A percentile compares a stretch with the other conserved stretches of the same genome.
phyloP scores from a whole-genome alignment of 1,140 invertebrate species.

The Papilio glaucus region DNA sequence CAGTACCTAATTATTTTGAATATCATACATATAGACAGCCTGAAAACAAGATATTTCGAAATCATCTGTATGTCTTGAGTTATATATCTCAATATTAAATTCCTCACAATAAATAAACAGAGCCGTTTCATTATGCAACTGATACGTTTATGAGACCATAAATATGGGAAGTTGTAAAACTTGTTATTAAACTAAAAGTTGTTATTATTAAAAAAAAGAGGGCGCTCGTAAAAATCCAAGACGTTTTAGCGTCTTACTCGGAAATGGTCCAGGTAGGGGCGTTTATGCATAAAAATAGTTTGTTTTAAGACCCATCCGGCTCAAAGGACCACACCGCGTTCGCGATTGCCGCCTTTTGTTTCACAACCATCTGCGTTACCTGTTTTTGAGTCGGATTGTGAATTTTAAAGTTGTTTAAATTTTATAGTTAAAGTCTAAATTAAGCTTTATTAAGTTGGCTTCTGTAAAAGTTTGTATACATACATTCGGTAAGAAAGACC shows the following conservation, averaged over 20 bases:
- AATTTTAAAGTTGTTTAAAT: neutral
- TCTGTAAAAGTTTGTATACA: neutral
- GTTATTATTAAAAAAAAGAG: too few relatives aligned
- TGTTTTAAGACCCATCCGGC: conserved; percentile 9
- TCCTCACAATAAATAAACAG: neutral
- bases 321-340: conserved; percentile 11
- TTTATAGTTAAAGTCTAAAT: neutral
- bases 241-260: conserved; percentile 16
- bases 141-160: conserved; percentile 25
- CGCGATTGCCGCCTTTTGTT: conserved; percentile 4
- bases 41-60: neutral
- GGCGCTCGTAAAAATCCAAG: conserved; percentile 23
- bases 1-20: neutral
- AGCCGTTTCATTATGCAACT: neutral
- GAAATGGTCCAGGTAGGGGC: conserved; percentile 12
- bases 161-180: conserved; percentile 29
- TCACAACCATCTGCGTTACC: neutral
- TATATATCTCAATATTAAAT: conserved; percentile 1
- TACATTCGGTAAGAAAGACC: too few relatives aligned
- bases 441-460: neutral
- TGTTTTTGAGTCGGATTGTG: neutral
- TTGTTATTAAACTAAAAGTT: conserved; percentile 29
- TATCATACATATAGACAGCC: neutral
- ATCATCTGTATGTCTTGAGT: neutral
- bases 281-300: conserved; percentile 27